Base-by-base conservation (phyloP, 2,888 invertebrate genomes). In the Eupelmus urozonus region DNA sequence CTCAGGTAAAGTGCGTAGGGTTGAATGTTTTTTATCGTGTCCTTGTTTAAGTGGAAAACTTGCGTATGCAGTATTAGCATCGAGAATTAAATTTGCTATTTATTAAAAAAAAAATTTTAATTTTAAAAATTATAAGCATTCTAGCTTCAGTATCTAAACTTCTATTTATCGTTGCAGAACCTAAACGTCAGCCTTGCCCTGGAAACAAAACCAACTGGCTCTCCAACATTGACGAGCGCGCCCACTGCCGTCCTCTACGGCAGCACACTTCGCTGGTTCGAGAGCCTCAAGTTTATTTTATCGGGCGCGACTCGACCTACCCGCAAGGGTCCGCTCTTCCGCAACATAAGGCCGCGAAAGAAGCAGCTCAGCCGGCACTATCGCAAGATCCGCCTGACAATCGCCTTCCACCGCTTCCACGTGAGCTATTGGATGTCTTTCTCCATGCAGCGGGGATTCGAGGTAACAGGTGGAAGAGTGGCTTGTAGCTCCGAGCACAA, bases 401-500 rank as follows among this genome's bases (percentile, higher is more conserved):
- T 98, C 85, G 96, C 96, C 0, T 91, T 98, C 70, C 98, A 98
- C 85, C 94, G 96, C 83, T 93, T 96, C 82, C 95, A 95, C 91
- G 94, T 97, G 9, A 95, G 95, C 88, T 99, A 99, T 91, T 99
- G 98, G 99, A 98, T 98, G 93, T 98, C 98, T 0, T 98, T 97
- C 84, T 96, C 98, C 0, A 95, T 96, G 92, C 97, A 98, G 87
- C 94, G 96, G 80, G 98, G 98, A 0, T 95, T 97, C 80, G 96
- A 97, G 89, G 91, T 97, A 80, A 93, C 94, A 4, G 96, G 97
- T 0, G 95, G 94, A 2, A 92, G 96, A 9, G 93, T 97, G 16
- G 95, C 95, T 0, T 95, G 95, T 80, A 95, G 95, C 84, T 95
- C 96, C 83, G 94, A 95, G 82, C 95, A 96, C 88, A 93, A 92